These are phyloP conservation scores for Drosophila cognata DNA, from an alignment of 2,888 invertebrate species.

Conservation along the genomic window DNA sequence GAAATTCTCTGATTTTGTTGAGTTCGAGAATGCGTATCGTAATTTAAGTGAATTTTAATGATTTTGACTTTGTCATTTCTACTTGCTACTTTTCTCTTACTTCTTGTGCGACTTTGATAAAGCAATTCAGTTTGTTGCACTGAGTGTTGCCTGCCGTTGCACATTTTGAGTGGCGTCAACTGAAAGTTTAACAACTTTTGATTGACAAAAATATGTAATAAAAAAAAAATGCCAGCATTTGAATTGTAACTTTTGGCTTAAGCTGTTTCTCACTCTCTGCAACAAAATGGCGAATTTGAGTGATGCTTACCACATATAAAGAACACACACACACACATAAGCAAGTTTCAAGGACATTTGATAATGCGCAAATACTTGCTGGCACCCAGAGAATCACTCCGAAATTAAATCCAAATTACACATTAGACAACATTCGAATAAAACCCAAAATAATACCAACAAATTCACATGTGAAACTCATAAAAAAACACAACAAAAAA, in stretches of 20 bases:
- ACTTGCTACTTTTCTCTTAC: neutral
- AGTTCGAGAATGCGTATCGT: slow-evolving; percentile 54
- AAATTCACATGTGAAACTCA: slow-evolving; percentile 60
- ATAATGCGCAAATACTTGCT: slow-evolving; percentile 54
- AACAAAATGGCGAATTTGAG: slow-evolving; percentile 60
- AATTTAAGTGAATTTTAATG: slow-evolving; percentile 66
- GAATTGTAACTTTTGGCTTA: slow-evolving; percentile 25
- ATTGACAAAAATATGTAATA: slow-evolving; percentile 1
- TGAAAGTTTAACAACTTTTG: slow-evolving; percentile 15
- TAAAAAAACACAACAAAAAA: slow-evolving; percentile 31
- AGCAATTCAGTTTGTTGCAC: slow-evolving; percentile 13
- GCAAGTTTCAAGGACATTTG: slow-evolving; percentile 56
- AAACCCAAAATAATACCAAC: slow-evolving; percentile 6
- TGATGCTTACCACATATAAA: slow-evolving; percentile 34
- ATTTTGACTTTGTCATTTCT: slow-evolving; percentile 51
- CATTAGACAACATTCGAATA: slow-evolving; percentile 32
- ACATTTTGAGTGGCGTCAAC: slow-evolving; percentile 10
- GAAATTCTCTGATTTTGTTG: slow-evolving; percentile 40
- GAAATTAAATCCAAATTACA: slow-evolving; percentile 39
- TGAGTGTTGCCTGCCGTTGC: neutral
- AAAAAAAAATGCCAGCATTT: neutral
- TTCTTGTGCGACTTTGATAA: neutral
- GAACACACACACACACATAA: slow-evolving; percentile 19
- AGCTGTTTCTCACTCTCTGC: slow-evolving; percentile 17
- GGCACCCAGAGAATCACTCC: slow-evolving; percentile 17